These are phyloP conservation scores for Hydrochoerus hydrochaeris DNA, from an alignment of 2,113 vertebrate genomes.

Conservation along the genomic window DNA sequence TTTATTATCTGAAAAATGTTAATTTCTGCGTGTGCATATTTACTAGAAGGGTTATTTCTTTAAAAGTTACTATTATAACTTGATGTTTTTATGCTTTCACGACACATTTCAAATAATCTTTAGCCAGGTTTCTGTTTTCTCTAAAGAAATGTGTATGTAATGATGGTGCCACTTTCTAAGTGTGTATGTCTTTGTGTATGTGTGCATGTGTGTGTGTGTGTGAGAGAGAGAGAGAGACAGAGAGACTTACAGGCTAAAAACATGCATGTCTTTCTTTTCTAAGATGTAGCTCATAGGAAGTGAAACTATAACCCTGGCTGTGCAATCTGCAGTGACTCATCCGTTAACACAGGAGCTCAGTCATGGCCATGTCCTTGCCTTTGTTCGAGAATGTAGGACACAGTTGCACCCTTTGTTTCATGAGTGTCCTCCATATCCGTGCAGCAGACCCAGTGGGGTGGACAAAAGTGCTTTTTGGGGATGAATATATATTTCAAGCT, in stretches of 20 bases:
- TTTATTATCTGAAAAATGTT: slow-evolving; percentile 32
- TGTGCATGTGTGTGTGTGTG: not conserved
- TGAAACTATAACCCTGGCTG: slow-evolving; percentile 7
- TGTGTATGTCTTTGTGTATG: not conserved
- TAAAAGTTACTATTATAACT: slow-evolving; percentile 34
- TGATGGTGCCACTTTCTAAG: not conserved
- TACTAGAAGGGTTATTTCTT: slow-evolving; percentile 28
- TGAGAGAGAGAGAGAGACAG: not conserved
- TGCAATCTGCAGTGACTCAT: slow-evolving; percentile 59
- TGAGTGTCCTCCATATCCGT: not conserved
- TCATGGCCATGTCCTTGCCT: slow-evolving; percentile 39
- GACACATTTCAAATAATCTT: slow-evolving; percentile 26
- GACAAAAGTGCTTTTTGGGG: not conserved
- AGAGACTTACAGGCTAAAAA: not conserved
- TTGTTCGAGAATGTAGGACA: slow-evolving; percentile 12
- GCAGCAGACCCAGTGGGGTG: not conserved
- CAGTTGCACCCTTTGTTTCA: not conserved
- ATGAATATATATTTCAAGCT: not conserved
- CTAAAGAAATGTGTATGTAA: not conserved
- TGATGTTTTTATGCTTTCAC: slow-evolving; percentile 56
- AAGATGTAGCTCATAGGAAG: slow-evolving; percentile 50
- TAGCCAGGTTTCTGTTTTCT: not conserved
- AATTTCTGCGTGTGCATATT: slow-evolving; percentile 44
- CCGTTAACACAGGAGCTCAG: not conserved
- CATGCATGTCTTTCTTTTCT: not conserved